Percentiles rank a stretch among this genome's conserved stretches.
phyloP scores from a whole-genome alignment of 1,140 invertebrate species.

The Drosophila setifemur region DNA sequence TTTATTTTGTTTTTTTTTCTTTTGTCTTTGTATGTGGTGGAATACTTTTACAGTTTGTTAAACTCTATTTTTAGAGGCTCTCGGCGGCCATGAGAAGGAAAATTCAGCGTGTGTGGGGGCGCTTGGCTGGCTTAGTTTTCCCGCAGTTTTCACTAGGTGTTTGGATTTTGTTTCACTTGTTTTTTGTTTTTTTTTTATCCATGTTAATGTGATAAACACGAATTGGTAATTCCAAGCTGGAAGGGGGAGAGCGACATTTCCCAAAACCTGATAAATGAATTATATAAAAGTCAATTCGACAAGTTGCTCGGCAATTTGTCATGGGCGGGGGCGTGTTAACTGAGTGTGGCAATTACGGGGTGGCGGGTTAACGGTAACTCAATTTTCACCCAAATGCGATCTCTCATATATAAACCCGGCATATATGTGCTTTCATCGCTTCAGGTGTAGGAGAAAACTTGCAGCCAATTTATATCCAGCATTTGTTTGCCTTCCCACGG shows the following conservation, averaged over 20 bases:
- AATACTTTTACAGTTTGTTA: conserved; percentile 80
- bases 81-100: conserved; percentile 58
- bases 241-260: conserved; percentile 1
- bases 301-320: conserved; percentile 34
- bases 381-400: conserved; percentile 53
- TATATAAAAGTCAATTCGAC: conserved; percentile 26
- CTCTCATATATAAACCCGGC: not conserved
- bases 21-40: conserved; percentile 73
- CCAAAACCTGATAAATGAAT: not conserved
- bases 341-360: conserved; percentile 70
- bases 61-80: conserved; percentile 79
- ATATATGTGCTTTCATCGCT: conserved; percentile 7
- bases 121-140: conserved; percentile 71
- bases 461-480: conserved; percentile 31
- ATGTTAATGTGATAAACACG: conserved; percentile 68
- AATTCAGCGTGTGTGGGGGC: conserved; percentile 57
- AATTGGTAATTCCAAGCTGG: conserved; percentile 31
- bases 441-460: conserved; percentile 38
- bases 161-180: conserved; percentile 16
- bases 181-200: conserved; percentile 31
- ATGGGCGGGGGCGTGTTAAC: conserved; percentile 51
- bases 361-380: conserved; percentile 61
- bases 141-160: not conserved
- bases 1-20: conserved; percentile 30
- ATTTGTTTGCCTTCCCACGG: conserved; percentile 66